These are phyloP conservation scores for Zoanthus gigantus DNA, from an alignment of 92 coral and sea anemone genomes.

Conservation along the genomic window DNA sequence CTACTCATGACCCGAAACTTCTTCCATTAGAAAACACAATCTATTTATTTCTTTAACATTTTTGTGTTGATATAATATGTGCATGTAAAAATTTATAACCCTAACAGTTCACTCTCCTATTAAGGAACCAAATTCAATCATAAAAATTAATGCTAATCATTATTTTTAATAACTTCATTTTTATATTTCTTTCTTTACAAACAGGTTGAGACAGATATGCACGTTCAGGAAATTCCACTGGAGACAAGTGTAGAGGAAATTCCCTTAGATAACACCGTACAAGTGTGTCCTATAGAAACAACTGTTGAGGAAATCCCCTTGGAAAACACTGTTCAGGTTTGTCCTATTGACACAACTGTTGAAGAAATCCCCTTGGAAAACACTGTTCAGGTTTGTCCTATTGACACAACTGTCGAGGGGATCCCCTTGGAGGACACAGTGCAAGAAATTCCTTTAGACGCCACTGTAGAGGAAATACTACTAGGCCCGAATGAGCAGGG, in stretches of 20 bases:
- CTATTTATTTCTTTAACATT: too few relatives aligned
- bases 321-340: neutral
- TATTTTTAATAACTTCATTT: neutral
- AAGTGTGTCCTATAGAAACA: neutral
- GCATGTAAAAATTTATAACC: too few relatives aligned
- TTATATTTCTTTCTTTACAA: neutral
- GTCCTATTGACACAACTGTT: neutral
- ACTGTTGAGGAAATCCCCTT: neutral
- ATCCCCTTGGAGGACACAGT: neutral
- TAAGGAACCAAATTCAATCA: too few relatives aligned
- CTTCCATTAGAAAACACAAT: too few relatives aligned
- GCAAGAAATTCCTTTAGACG: neutral
- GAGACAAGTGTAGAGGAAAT: neutral
- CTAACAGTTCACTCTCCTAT: too few relatives aligned
- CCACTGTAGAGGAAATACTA: conserved; percentile 11
- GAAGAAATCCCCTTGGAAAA: conserved; percentile 7
- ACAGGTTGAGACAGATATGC: neutral
- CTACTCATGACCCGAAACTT: too few relatives aligned
- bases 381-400: conserved; percentile 10
- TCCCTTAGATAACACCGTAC: too few relatives aligned
- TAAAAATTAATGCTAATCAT: too few relatives aligned
- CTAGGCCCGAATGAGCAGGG: too few relatives aligned
- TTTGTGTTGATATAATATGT: too few relatives aligned
- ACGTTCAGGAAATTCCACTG: neutral
- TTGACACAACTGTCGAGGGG: neutral